Evolutionary conservation across 2,113 vertebrate species (phyloP).

Genomic region (Neodontobutis hainanensis): DNA sequence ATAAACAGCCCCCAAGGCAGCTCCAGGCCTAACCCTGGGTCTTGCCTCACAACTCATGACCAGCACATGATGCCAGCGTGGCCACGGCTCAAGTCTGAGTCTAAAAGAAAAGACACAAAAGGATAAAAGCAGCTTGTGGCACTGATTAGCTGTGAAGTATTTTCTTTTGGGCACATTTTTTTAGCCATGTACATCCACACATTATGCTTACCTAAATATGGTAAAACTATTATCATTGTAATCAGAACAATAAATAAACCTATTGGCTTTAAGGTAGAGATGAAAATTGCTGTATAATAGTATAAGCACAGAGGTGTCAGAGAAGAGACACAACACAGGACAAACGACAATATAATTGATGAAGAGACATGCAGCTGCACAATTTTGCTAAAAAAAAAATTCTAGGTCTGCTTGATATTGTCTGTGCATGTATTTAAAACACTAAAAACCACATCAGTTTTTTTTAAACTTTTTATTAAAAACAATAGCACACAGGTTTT

Average conservation of each 20-base stretch:
- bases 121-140: constrained; percentile 31
- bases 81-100: constrained; percentile 51
- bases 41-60: constrained; percentile 70
- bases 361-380: too few relatives aligned
- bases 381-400: too few relatives aligned
- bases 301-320: too few relatives aligned
- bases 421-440: too few relatives aligned
- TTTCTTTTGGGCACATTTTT: constrained; percentile 14
- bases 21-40: constrained; percentile 42
- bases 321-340: too few relatives aligned
- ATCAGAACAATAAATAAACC: background rate
- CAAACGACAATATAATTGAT: too few relatives aligned
- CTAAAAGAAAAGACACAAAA: constrained; percentile 20
- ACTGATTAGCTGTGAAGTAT: constrained; percentile 8
- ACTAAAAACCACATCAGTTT: background rate
- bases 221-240: background rate
- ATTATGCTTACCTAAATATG: background rate
- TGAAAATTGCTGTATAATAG: background rate
- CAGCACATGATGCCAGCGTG: constrained; percentile 71
- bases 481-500: constrained; percentile 1
- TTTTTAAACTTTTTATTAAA: constrained; percentile 19
- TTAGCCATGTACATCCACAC: background rate
- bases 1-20: constrained; percentile 35
- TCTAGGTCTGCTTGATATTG: too few relatives aligned
- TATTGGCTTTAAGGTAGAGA: background rate